phyloP scores from a whole-genome alignment of 1,140 invertebrate genomes.

The Drosophila subobscura region DNA sequence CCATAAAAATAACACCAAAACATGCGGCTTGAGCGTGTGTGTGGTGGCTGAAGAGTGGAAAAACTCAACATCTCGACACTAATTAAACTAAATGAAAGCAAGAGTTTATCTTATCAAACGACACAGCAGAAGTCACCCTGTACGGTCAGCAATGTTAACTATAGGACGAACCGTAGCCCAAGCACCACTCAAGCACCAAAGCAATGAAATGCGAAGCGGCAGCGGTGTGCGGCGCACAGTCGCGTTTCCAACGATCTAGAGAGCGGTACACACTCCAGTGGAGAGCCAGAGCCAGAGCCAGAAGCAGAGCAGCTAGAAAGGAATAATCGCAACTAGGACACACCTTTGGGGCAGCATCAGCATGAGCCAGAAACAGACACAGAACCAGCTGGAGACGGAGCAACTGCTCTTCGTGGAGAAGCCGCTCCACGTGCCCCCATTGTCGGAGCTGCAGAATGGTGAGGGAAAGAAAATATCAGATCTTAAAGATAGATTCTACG shows the following conservation, averaged over 20 bases:
- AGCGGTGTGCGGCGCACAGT: conserved; percentile 42
- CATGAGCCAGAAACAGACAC: conserved; percentile 65
- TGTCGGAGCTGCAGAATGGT: conserved; percentile 85
- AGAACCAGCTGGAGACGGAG: conserved; percentile 60
- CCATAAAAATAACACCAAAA: conserved; percentile 16
- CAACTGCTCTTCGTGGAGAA: conserved; percentile 83
- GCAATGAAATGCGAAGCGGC: conserved; percentile 35
- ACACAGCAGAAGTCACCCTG: conserved; percentile 50
- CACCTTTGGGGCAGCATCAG: conserved; percentile 9
- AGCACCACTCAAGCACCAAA: conserved; percentile 4
- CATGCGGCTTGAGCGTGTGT: conserved; percentile 51
- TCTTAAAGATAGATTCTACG: conserved; percentile 31
- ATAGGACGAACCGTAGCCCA: conserved; percentile 55
- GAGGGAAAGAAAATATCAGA: conserved; percentile 38
- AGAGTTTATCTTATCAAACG: conserved; percentile 70
- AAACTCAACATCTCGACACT: conserved; percentile 25
- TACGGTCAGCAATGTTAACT: conserved; percentile 72
- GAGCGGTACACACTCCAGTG: conserved; percentile 40
- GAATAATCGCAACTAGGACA: conserved; percentile 44
- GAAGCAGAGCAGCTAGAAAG: conserved; percentile 11
- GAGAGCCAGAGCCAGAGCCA: background rate
- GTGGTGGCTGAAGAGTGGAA: background rate
- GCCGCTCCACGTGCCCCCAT: conserved; percentile 83
- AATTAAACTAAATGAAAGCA: conserved; percentile 53
- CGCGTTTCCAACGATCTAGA: conserved; percentile 62